These are phyloP conservation scores for Chlorops oryzae DNA, from an alignment of 1,140 invertebrate species.

Conservation along the genomic window DNA sequence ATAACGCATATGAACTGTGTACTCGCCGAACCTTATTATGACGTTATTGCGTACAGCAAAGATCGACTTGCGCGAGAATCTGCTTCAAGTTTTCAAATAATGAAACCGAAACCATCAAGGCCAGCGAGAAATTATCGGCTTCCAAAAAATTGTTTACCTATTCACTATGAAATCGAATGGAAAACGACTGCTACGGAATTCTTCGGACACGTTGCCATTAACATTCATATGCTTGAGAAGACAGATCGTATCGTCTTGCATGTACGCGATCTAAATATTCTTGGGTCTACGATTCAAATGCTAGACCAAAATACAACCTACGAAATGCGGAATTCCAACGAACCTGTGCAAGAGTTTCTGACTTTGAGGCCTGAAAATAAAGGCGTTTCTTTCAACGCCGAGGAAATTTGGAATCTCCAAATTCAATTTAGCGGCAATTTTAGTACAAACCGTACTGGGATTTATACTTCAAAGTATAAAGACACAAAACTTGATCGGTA, in stretches of 20 bases:
- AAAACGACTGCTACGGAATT: conserved; percentile 54
- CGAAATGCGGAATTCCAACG: conserved; percentile 10
- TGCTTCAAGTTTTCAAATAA: too few species aligned
- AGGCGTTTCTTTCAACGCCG: conserved; percentile 21
- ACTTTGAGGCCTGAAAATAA: conserved; percentile 19
- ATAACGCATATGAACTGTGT: too few species aligned
- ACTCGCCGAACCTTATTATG: too few species aligned
- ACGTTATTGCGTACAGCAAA: too few species aligned
- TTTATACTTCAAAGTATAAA: conserved; percentile 71
- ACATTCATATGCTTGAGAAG: conserved; percentile 30
- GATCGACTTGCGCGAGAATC: too few species aligned
- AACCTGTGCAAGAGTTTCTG: conserved; percentile 29
- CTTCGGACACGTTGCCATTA: conserved; percentile 54
- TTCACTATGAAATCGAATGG: conserved; percentile 58
- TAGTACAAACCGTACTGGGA: conserved; percentile 60
- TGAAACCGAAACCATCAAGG: too few species aligned
- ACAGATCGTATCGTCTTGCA: conserved; percentile 50
- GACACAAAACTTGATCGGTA: conserved; percentile 46
- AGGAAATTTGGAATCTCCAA: conserved; percentile 43
- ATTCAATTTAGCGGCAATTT: conserved; percentile 53
- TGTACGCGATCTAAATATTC: conserved; percentile 35
- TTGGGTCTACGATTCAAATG: conserved; percentile 17
- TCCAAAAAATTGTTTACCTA: conserved; percentile 52
- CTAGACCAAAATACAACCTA: background rate
- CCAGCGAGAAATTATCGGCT: conserved; percentile 57